Evolutionary conservation across 2,113 vertebrate species (phyloP), one percentile per base, ranked within the genome.

Genomic region (Grantiella picta): DNA sequence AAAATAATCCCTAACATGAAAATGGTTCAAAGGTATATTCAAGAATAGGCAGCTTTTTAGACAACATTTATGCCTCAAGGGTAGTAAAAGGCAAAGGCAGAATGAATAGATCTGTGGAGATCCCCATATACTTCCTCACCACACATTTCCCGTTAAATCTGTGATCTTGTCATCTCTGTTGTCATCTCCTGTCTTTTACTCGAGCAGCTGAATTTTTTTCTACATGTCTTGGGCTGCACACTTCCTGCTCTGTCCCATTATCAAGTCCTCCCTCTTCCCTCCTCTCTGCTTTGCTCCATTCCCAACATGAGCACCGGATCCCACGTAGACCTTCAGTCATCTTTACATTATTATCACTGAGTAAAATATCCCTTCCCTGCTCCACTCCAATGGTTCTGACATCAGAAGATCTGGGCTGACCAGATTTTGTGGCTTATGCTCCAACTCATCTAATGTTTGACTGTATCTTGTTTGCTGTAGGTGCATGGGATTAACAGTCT

Each of bases 141-240:
- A 57, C 33, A 16, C 9, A 2, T 38, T 69, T 72, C 60, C 56
- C 66, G 33, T 54, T 44, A n/a, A 44, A 44, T 54, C 80, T 64
- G 21, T 47, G 44, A 47, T 71, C 27, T 35, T 56, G 17, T 53
- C 27, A 31, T 50, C 64, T 44, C 42, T 69, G 17, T 22, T 63
- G 25, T 82, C 53, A 50, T 69, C 52, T 57, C 36, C 7, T 24
- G 11, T 82, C 40, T 64, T 44, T 52, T 52, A 47, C n/a, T 71
- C 31, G 70, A 82, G 60, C 22, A 71, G 13, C 11, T 38, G 29
- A 8, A 1, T 22, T 9, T 21, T 44, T 68, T 49, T 9, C 28
- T 38, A 0, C 1, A 0, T 18, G 11, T 76, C 45, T 47, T 47
- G 53, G 70, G 24, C 86, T 68, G 25, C 61, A 28, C 10, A 1